Evolutionary conservation across 1,140 invertebrate genomes (phyloP).

Genomic region (Drosophila serrata): DNA sequence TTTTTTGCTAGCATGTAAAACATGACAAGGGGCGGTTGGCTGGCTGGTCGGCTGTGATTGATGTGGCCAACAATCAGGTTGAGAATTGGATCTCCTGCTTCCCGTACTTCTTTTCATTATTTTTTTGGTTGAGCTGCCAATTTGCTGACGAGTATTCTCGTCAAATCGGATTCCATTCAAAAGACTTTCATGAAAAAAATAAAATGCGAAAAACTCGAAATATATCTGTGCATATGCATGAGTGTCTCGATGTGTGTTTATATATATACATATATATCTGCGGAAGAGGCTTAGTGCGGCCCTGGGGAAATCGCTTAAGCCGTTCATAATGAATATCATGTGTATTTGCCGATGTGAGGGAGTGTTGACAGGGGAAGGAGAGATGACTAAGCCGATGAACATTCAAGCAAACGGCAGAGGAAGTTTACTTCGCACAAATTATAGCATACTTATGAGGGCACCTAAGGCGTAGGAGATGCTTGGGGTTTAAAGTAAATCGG

Average conservation of each 20-base stretch:
- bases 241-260: constrained; percentile 39
- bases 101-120: constrained; percentile 11
- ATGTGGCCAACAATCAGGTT: constrained; percentile 55
- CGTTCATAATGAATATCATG: constrained; percentile 84
- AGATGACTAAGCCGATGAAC: constrained; percentile 16
- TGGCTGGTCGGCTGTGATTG: constrained; percentile 43
- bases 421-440: constrained; percentile 21
- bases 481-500: neutral
- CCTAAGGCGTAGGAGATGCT: neutral
- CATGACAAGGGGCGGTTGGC: constrained; percentile 42
- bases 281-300: constrained; percentile 78
- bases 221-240: constrained; percentile 73
- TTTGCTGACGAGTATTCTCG: constrained; percentile 61
- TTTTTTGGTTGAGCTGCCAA: constrained; percentile 58
- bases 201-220: constrained; percentile 29
- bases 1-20: constrained; percentile 46
- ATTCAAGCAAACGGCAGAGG: constrained; percentile 16
- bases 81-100: constrained; percentile 28
- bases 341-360: constrained; percentile 48
- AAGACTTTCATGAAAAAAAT: constrained; percentile 50
- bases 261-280: constrained; percentile 48
- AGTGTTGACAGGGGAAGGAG: constrained; percentile 15
- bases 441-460: constrained; percentile 21
- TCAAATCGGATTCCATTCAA: constrained; percentile 76
- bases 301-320: constrained; percentile 84